Percentiles rank a stretch among this genome's conserved stretches.
These are phyloP conservation scores for Platyura marginata DNA, from an alignment of 1,140 invertebrate species.

Conservation along the genomic window DNA sequence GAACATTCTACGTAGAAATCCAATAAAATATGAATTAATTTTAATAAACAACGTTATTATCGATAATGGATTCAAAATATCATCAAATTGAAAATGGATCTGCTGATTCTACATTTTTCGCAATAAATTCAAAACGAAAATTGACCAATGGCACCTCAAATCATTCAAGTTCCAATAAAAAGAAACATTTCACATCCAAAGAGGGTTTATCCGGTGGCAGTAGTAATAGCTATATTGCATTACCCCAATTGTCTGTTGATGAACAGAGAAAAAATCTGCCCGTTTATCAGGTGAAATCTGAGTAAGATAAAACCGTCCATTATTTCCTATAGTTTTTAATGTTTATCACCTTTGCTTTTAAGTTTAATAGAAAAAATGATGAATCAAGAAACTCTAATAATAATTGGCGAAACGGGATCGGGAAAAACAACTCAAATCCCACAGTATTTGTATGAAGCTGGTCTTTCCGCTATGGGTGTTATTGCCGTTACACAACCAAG, in stretches of 20 bases:
- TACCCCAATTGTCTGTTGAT: conserved; percentile 9
- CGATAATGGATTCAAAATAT: neutral
- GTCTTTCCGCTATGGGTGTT: conserved; percentile 32
- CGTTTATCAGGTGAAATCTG: conserved; percentile 27
- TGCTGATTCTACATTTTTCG: neutral
- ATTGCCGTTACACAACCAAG: conserved; percentile 79
- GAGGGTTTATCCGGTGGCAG: neutral
- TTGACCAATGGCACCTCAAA: neutral
- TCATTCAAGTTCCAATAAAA: neutral
- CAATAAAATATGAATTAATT: too few relatives aligned
- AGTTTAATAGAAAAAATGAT: conserved; percentile 35
- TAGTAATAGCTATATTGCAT: neutral
- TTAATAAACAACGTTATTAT: too few relatives aligned
- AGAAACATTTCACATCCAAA: neutral
- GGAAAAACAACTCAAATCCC: conserved; percentile 87
- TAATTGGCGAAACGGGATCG: conserved; percentile 79
- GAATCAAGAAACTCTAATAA: conserved; percentile 40
- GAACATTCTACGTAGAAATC: too few relatives aligned
- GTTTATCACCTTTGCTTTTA: neutral
- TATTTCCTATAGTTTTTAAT: neutral
- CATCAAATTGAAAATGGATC: neutral
- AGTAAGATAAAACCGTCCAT: conserved; percentile 9
- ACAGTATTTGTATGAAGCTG: conserved; percentile 46
- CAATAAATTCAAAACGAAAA: neutral
- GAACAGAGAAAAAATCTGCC: conserved; percentile 30